A percentile compares a stretch with the other conserved stretches of the same genome.
These are phyloP conservation scores for Trinorchestia longiramus DNA, from an alignment of 1,140 invertebrate species.

Conservation along the genomic window DNA sequence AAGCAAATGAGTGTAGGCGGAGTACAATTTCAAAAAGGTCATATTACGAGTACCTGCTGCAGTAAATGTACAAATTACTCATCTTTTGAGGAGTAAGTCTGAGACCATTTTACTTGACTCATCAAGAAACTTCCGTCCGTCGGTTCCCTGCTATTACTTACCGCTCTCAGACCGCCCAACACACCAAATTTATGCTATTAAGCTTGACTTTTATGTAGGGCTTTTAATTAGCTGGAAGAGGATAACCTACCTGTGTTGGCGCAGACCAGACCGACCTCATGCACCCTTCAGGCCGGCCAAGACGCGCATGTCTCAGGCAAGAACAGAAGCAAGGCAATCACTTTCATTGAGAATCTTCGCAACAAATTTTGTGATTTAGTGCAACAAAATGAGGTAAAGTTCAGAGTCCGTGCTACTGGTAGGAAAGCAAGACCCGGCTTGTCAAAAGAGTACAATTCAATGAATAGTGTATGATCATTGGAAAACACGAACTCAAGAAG, in stretches of 20 bases:
- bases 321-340: not conserved
- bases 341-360: not conserved
- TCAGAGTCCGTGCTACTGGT: not conserved
- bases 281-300: not conserved
- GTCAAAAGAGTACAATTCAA: not conserved
- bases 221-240: conserved; percentile 45
- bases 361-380: not conserved
- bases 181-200: conserved; percentile 51
- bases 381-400: not conserved
- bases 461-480: not conserved
- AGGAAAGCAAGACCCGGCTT: not conserved
- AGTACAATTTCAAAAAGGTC: conserved; percentile 28
- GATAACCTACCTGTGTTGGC: conserved; percentile 42
- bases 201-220: conserved; percentile 51
- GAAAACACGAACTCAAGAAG: not conserved
- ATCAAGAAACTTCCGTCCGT: conserved; percentile 55
- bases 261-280: not conserved
- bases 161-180: conserved; percentile 51
- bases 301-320: not conserved
- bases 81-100: conserved; percentile 16
- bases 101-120: conserved; percentile 46
- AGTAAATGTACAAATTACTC: conserved; percentile 16
- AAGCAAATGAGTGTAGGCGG: not conserved
- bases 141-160: conserved; percentile 55
- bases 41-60: conserved; percentile 7